Evolutionary conservation across 2,888 invertebrate species (phyloP).

Genomic region (Drosophila differens): DNA sequence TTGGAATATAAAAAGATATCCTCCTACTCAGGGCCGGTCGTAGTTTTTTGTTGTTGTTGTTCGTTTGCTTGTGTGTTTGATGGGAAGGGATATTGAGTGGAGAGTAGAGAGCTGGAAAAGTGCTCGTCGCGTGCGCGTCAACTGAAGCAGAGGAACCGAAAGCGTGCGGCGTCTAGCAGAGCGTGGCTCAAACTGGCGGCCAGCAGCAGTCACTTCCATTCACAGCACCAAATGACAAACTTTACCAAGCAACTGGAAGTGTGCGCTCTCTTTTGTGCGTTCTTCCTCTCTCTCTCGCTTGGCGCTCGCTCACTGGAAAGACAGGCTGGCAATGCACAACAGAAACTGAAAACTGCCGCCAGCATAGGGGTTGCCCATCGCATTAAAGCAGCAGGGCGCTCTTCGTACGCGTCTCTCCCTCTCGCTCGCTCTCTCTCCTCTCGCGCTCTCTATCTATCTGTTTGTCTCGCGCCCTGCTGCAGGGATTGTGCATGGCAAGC

Average conservation of each 20-base stretch:
- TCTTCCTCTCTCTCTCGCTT: conserved; percentile 20
- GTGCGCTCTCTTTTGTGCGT: conserved; percentile 9
- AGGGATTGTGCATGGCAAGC: conserved; percentile 57
- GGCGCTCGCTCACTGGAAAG: conserved; percentile 54
- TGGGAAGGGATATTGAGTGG: conserved; percentile 9
- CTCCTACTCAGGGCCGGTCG: conserved; percentile 50
- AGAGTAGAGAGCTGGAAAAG: conserved; percentile 41
- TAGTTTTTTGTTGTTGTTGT: conserved; percentile 23
- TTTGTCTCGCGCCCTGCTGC: conserved; percentile 34
- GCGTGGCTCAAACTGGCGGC: conserved; percentile 79
- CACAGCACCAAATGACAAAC: conserved; percentile 27
- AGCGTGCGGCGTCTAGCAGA: conserved; percentile 75
- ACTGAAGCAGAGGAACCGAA: conserved; percentile 52
- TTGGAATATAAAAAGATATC: conserved; percentile 42
- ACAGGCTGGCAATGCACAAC: conserved; percentile 33
- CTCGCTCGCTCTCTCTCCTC: neutral
- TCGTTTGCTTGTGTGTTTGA: conserved; percentile 17
- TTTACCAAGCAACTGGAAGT: conserved; percentile 44
- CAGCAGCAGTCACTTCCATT: conserved; percentile 46
- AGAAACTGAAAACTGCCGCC: conserved; percentile 45
- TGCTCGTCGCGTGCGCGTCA: conserved; percentile 58
- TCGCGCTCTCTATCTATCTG: conserved; percentile 2
- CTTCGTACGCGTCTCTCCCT: conserved; percentile 10
- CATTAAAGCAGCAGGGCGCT: conserved; percentile 34
- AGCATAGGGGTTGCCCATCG: conserved; percentile 56